Percentiles rank a stretch among this genome's conserved stretches.
Evolutionary conservation across 2,797 vertebrate species (phyloP).

Genomic region (Momotus momota): DNA sequence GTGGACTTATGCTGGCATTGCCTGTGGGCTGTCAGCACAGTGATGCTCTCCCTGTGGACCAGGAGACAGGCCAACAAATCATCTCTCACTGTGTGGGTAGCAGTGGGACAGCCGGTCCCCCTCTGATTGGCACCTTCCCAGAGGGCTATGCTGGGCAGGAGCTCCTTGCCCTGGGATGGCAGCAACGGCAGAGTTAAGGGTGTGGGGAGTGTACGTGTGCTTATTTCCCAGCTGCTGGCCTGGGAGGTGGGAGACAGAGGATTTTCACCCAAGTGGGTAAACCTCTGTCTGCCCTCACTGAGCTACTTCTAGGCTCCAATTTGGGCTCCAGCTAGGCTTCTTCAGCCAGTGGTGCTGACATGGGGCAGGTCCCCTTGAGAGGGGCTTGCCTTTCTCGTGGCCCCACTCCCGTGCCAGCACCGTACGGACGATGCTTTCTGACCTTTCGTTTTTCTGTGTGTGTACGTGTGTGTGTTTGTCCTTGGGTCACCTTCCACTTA

Average conservation of each 20-base stretch:
- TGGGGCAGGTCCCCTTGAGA: not conserved
- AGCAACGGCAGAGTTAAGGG: not conserved
- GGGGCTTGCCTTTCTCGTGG: not conserved
- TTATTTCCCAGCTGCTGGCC: not conserved
- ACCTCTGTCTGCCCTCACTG: not conserved
- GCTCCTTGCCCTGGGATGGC: not conserved
- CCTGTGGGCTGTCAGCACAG: not conserved
- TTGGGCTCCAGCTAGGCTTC: not conserved
- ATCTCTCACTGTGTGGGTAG: not conserved
- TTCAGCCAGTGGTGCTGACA: not conserved
- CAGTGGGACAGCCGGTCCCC: not conserved
- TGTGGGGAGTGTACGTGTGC: not conserved
- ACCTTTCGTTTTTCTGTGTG: slow-evolving; percentile 83
- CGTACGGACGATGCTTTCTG: slow-evolving; percentile 67
- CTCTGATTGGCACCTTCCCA: rapidly evolving
- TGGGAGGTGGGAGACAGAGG: not conserved
- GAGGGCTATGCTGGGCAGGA: not conserved
- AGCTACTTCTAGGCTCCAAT: not conserved
- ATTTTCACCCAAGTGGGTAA: not conserved
- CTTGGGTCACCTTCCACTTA: slow-evolving; percentile 82
- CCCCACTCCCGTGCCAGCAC: not conserved
- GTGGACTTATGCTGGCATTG: not conserved
- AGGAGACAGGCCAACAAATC: not conserved
- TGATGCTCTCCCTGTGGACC: not conserved
- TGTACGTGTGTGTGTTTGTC: slow-evolving; percentile 78